Evolutionary conservation across 2,888 invertebrate genomes (phyloP).

Genomic region (Lasioglossum pauxillum): DNA sequence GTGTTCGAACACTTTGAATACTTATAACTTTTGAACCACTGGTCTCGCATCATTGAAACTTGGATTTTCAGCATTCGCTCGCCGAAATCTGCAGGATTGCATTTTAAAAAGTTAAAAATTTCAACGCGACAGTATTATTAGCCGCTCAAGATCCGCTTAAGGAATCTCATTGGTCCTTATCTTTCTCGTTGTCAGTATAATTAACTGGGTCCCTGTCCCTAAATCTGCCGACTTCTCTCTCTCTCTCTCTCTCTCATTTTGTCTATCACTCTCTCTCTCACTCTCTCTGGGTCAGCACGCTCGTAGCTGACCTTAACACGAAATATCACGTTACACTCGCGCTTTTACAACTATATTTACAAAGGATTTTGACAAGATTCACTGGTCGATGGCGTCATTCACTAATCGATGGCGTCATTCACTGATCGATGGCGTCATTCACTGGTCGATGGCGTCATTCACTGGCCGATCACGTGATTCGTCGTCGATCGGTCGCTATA

Average conservation of each 20-base stretch:
- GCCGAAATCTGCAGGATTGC: too few species aligned
- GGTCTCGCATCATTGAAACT: too few species aligned
- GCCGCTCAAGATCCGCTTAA: not conserved
- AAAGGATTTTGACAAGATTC: constrained; percentile 64
- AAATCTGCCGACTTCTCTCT: constrained; percentile 9
- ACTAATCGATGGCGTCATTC: not conserved
- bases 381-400: not conserved
- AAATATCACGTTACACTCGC: constrained; percentile 57
- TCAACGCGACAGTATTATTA: not conserved
- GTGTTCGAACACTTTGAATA: too few species aligned
- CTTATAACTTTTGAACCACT: too few species aligned
- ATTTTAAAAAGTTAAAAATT: too few species aligned
- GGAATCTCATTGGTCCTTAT: constrained; percentile 10
- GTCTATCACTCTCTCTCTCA: too few species aligned
- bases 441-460: constrained; percentile 18
- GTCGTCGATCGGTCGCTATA: constrained; percentile 71
- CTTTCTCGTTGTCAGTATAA: not conserved
- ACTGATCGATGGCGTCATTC: not conserved
- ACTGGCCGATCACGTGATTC: not conserved
- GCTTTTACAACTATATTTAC: constrained; percentile 68
- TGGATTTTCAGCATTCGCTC: too few species aligned
- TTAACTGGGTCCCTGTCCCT: not conserved
- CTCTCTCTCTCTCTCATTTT: not conserved
- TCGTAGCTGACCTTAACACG: constrained; percentile 45
- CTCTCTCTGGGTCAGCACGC: not conserved